phyloP scores from a whole-genome alignment of 1,140 invertebrate genomes.

The Leptinotarsa defecta region DNA sequence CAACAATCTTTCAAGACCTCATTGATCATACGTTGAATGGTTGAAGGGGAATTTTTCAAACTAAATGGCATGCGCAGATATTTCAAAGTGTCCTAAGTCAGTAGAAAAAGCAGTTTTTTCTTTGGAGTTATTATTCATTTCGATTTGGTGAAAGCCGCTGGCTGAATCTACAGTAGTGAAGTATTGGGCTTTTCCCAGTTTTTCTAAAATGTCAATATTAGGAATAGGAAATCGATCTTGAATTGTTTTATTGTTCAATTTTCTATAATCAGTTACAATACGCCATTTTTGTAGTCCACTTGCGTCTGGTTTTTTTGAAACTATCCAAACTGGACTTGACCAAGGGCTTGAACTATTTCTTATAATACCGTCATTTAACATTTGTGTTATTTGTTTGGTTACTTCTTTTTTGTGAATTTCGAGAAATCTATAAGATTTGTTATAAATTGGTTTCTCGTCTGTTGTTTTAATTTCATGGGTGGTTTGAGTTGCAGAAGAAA shows the following conservation, averaged over 20 bases:
- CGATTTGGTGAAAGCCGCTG: constrained; percentile 31
- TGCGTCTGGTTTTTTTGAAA: no score
- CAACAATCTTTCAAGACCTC: no score
- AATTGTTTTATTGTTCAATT: constrained; percentile 16
- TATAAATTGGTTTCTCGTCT: no score
- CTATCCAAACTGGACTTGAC: no score
- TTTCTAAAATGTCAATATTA: constrained; percentile 9
- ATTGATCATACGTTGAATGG: background rate
- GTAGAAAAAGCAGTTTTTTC: constrained; percentile 16
- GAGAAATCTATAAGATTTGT: no score
- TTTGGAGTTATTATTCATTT: background rate
- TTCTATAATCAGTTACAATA: constrained; percentile 17
- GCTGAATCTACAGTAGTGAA: constrained; percentile 30
- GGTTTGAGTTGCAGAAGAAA: no score
- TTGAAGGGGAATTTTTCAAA: constrained; percentile 2
- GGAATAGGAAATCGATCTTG: constrained; percentile 15
- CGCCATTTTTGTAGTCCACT: no score
- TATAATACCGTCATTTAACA: no score
- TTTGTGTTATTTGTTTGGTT: no score
- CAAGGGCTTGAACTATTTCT: no score
- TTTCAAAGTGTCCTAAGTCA: background rate
- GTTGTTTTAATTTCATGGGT: no score
- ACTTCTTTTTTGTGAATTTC: no score
- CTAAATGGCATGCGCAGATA: constrained; percentile 1
- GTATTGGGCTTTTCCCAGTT: constrained; percentile 16